A percentile compares a stretch with the other conserved stretches of the same genome.
These are phyloP conservation scores for Psettodes erumei DNA, from an alignment of 2,113 vertebrate species.

Conservation along the genomic window DNA sequence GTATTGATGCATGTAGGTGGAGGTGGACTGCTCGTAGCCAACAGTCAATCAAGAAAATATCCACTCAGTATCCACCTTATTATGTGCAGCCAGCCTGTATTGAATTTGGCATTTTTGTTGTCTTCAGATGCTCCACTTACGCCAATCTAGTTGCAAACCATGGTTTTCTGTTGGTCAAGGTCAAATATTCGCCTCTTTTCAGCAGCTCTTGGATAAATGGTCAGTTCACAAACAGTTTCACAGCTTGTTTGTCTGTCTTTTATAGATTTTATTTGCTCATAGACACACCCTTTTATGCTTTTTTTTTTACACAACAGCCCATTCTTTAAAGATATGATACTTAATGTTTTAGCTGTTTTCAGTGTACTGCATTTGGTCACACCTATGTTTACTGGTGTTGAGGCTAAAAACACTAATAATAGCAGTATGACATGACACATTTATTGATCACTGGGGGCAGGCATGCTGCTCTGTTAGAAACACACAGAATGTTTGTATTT, in stretches of 20 bases:
- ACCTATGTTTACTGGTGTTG: not conserved
- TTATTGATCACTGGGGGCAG: not conserved
- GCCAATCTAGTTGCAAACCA: not conserved
- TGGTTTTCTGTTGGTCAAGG: not conserved
- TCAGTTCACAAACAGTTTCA: no score
- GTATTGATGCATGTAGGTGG: constrained; percentile 44
- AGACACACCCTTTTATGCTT: not conserved
- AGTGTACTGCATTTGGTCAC: not conserved
- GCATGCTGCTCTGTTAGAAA: not conserved
- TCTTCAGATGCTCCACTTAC: constrained; percentile 9
- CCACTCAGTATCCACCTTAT: constrained; percentile 26
- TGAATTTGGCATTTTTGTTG: constrained; percentile 5
- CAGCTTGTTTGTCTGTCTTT: no score
- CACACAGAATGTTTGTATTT: not conserved
- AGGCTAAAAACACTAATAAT: not conserved
- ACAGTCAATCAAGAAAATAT: constrained; percentile 39
- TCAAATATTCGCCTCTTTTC: not conserved
- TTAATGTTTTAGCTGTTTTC: not conserved
- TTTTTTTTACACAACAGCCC: not conserved
- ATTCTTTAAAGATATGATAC: not conserved
- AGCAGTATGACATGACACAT: not conserved
- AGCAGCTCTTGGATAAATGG: not conserved
- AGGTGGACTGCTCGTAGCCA: constrained; percentile 37
- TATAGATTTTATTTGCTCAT: no score
- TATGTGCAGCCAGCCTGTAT: constrained; percentile 2